phyloP scores from a whole-genome alignment of 2,888 invertebrate genomes.

The Aspidiotus destructor region DNA sequence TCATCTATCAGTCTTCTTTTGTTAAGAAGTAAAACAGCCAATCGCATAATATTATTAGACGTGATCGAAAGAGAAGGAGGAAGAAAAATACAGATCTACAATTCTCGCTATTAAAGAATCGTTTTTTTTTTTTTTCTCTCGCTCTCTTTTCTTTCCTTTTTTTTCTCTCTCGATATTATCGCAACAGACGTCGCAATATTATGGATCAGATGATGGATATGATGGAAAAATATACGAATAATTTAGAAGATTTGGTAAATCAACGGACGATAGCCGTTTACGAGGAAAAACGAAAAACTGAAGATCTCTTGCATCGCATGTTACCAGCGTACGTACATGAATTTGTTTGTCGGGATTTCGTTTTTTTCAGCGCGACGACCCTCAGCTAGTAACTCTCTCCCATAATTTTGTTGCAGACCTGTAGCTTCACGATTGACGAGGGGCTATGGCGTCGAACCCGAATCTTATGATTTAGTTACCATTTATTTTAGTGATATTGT shows the following conservation, averaged over 20 bases:
- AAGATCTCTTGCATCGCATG: constrained; percentile 87
- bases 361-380: background rate
- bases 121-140: too few species aligned
- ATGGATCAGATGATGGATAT: constrained; percentile 97
- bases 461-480: constrained; percentile 85
- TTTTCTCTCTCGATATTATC: background rate
- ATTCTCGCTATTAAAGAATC: too few species aligned
- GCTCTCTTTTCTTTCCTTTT: too few species aligned
- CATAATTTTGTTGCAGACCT: constrained; percentile 49
- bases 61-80: too few species aligned
- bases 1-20: too few species aligned
- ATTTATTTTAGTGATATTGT: constrained; percentile 97
- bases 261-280: constrained; percentile 79
- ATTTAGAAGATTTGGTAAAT: constrained; percentile 86
- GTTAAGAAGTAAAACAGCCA: too few species aligned
- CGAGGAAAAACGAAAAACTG: constrained; percentile 88
- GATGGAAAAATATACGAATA: constrained; percentile 94
- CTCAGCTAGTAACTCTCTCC: background rate
- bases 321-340: constrained; percentile 66
- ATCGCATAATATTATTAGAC: too few species aligned
- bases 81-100: too few species aligned
- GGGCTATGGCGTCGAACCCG: constrained; percentile 84
- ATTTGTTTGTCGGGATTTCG: background rate
- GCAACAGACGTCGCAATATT: constrained; percentile 67
- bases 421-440: constrained; percentile 79